Evolutionary conservation across 2,113 vertebrate species (phyloP), one percentile per base, ranked within the genome.

Genomic region (Argyrosomus japonicus): DNA sequence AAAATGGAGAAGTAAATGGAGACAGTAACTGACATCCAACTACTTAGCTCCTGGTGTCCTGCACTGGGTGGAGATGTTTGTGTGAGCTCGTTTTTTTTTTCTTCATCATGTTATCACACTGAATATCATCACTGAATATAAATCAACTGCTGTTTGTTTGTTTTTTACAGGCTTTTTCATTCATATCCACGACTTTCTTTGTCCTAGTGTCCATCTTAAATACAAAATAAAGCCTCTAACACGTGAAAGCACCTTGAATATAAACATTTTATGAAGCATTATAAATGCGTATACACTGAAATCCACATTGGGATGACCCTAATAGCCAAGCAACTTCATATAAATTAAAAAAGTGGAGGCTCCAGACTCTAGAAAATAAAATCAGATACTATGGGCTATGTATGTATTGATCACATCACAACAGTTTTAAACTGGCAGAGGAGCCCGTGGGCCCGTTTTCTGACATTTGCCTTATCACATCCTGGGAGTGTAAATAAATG

Each of bases 1-100:
- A 92, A 89, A 91, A 89, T 77, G 89, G 88, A 88, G 85, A 89
- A 78, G 91, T 86, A 91, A 88, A 90, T 89, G 91, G 87, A 92
- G 88, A 88, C 79, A 68, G 78, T 65, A 89, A 74, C 76, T 89
- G 89, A 86, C 90, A 89, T 90, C 72, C 70, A 87, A 74, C 79
- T 88, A 87, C 88, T 91, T 68, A 73, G 82, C 81, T 82, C 77
- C 27, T 54, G 72, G 63, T 87, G 87, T 84, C 64, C 77, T 75
- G 87, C 53, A 78, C 81, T 77, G 82, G 82, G 81, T 87, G 88
- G 87, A 87, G 77, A 89, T 85, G 77, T 87, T 79, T 85, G 65
- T 84, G 75, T 68, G 68, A 68, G 67, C 50, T 40, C n/a, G n/a
- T 4, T 54, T 29, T 29, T 71, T 65, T 40, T 32, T 7, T 54